Conservation (phyloP, 1,140 invertebrate genomes). For the Drosophila nikananu region DNA sequence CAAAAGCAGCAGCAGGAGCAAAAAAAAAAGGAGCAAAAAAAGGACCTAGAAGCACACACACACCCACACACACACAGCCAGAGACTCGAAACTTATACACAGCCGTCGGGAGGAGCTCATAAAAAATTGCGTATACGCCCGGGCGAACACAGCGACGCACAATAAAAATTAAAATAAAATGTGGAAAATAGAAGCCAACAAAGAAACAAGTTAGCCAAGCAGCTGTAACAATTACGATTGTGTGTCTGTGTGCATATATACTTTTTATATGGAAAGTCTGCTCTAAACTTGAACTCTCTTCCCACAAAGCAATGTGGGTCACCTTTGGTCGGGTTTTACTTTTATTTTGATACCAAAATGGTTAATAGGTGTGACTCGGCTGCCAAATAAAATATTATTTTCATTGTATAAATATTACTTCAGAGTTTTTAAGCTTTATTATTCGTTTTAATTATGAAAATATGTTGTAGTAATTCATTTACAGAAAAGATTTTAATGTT, state of each 20-base stretch:
- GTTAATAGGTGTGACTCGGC: too few species aligned
- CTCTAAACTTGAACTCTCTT: conserved; percentile 2
- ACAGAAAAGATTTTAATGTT: neutral
- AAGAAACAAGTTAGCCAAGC: conserved; percentile 34
- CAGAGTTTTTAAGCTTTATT: neutral
- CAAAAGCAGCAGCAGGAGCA: too few species aligned
- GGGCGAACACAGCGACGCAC: conserved; percentile 23
- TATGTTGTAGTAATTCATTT: neutral
- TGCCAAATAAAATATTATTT: neutral
- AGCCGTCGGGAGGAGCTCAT: conserved; percentile 36
- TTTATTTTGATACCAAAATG: neutral
- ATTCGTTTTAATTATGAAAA: too few species aligned
- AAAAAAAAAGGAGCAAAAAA: neutral
- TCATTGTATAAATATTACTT: neutral
- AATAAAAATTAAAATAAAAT: conserved; percentile 75
- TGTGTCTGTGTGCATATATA: conserved; percentile 2
- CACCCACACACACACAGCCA: neutral
- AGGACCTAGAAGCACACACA: conserved; percentile 9
- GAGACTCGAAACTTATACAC: conserved; percentile 13
- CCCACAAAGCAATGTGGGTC: neutral
- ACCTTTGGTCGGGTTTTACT: neutral
- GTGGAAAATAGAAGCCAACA: conserved; percentile 52
- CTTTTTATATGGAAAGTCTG: neutral
- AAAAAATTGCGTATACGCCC: conserved; percentile 54
- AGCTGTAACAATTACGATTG: conserved; percentile 42